These are phyloP conservation scores for Paramacrobiotus metropolitanus DNA, from an alignment of 1,140 invertebrate species.

Conservation along the genomic window DNA sequence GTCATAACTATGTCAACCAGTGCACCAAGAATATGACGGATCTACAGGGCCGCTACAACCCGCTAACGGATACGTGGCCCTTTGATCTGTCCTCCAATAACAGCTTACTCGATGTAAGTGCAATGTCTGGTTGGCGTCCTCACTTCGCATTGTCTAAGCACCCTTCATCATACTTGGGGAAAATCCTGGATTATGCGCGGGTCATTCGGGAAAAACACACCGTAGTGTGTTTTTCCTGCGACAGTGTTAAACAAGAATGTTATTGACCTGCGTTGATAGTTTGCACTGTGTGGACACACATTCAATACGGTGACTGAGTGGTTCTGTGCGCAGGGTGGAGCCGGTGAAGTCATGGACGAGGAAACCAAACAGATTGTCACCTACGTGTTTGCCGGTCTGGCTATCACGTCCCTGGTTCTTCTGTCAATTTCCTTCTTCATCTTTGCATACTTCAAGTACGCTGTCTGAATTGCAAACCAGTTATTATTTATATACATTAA, in stretches of 20 bases:
- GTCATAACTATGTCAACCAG: not conserved
- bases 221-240: too few relatives aligned
- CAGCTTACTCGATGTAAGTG: not conserved
- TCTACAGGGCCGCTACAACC: not conserved
- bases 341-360: not conserved
- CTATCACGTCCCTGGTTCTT: constrained; percentile 21
- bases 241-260: too few relatives aligned
- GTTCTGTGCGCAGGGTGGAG: not conserved
- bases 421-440: constrained; percentile 22
- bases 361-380: constrained; percentile 12
- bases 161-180: too few relatives aligned
- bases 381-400: constrained; percentile 24
- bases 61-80: too few relatives aligned
- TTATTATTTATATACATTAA: too few relatives aligned
- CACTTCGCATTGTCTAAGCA: too few relatives aligned
- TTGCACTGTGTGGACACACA: too few relatives aligned
- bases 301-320: too few relatives aligned
- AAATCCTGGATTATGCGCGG: too few relatives aligned
- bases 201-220: too few relatives aligned
- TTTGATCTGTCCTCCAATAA: not conserved
- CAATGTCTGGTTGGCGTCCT: not conserved
- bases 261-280: too few relatives aligned
- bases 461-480: not conserved
- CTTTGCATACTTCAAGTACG: constrained; percentile 26
- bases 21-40: not conserved